Percentiles rank a stretch among this genome's conserved stretches.
Evolutionary conservation across 1,140 invertebrate genomes (phyloP).

Genomic region (Papilio dardanus): DNA sequence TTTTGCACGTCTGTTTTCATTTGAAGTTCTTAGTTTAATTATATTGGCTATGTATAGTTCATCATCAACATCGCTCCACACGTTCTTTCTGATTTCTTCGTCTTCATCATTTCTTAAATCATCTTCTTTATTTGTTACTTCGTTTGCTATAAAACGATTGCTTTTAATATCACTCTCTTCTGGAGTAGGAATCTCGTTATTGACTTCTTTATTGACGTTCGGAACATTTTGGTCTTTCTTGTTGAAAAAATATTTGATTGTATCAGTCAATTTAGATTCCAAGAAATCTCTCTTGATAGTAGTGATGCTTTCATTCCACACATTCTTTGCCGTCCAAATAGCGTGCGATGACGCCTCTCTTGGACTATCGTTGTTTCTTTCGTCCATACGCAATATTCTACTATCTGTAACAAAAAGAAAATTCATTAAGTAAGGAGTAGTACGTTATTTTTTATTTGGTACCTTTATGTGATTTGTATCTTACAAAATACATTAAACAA

Average conservation of each 20-base stretch:
- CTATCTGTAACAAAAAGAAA: conserved; percentile 74
- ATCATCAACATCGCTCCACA: conserved; percentile 77
- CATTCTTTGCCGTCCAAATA: conserved; percentile 71
- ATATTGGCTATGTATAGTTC: conserved; percentile 78
- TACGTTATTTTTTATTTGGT: neutral
- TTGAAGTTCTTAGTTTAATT: conserved; percentile 73
- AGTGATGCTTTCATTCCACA: conserved; percentile 48
- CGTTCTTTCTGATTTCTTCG: conserved; percentile 72
- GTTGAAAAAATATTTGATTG: conserved; percentile 33
- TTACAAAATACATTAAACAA: neutral
- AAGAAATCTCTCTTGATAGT: conserved; percentile 37
- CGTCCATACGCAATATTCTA: conserved; percentile 76
- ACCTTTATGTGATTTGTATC: neutral
- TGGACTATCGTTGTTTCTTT: conserved; percentile 70
- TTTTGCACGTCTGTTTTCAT: conserved; percentile 73
- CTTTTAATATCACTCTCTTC: conserved; percentile 38
- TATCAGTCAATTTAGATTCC: conserved; percentile 43
- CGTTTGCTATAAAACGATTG: conserved; percentile 62
- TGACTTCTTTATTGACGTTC: conserved; percentile 40
- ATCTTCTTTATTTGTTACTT: conserved; percentile 43
- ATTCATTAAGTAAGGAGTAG: conserved; percentile 42
- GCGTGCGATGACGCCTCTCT: conserved; percentile 72
- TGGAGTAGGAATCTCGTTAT: conserved; percentile 35
- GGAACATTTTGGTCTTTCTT: conserved; percentile 52
- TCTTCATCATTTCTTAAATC: conserved; percentile 53